Evolutionary conservation across 2,797 vertebrate genomes (phyloP), one percentile per base, ranked within the genome.

Genomic region (Sebastes oblongus): DNA sequence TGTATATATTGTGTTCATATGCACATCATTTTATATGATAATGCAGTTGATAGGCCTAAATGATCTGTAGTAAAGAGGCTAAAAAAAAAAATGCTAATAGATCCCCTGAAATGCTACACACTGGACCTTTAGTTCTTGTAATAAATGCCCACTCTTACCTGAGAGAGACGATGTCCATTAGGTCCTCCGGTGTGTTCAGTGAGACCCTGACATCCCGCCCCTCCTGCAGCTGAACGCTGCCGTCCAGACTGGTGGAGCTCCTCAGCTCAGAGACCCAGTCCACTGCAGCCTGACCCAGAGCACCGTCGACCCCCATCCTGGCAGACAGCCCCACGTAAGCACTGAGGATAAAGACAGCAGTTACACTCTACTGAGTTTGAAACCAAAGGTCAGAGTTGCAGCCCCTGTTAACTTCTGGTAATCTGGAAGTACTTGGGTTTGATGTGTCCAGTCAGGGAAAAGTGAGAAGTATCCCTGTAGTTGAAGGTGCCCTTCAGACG

Each of bases 121-220:
- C 46, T 52, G 39, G 14, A 16, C 1, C 39, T 2, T 42, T 60
- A 54, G 29, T 60, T 5, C 66, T 36, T 34, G 22, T 30, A 39
- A 22, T 29, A 32, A 25, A 60, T 9, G 29, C 2, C 3, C 4
- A 18, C 8, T 34, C n/a, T 36, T 3, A 97, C 97, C 95, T 97
- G 86, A 97, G 90, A 86, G 95, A 91, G 29, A 98, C 46, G 61
- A 98, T 91, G 77, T 98, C 96, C 95, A 97, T 93, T 5, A 92
- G 78, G 24, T 97, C 96, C 88, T 97, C 96, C 0, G 97, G 97
- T 4, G 95, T 96, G 89, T 98, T 97, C 9, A 98, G 93, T 3
- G 94, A 94, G 78, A 97, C 86, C 78, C 96, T 95, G 72, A 97
- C 76, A 14, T 96, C 96, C 69, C 88, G 95, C 3, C 96, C 97